Evolutionary conservation across 2,797 vertebrate species (phyloP).

Genomic region (Clarias pachynema): DNA sequence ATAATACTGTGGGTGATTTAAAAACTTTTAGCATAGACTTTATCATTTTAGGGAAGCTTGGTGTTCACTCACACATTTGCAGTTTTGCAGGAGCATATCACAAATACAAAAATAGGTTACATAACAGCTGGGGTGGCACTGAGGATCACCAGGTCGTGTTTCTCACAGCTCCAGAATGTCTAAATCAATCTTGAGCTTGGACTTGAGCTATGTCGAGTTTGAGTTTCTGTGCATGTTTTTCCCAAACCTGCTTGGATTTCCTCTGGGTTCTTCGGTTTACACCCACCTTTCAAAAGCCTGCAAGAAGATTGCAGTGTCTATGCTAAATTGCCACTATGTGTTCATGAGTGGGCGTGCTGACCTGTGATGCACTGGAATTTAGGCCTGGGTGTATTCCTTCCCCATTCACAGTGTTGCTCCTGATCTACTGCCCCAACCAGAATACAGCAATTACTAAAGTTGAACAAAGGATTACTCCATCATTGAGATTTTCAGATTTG

Average conservation of each 20-base stretch:
- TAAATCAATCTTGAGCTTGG: background rate
- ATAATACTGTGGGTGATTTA: background rate
- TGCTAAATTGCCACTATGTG: background rate
- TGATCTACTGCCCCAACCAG: background rate
- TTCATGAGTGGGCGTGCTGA: background rate
- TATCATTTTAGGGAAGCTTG: background rate
- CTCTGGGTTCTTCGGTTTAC: background rate
- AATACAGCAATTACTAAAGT: background rate
- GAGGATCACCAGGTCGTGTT: background rate
- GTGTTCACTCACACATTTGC: background rate
- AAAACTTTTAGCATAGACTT: background rate
- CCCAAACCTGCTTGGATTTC: background rate
- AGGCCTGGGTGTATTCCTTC: background rate
- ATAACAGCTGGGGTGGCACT: background rate
- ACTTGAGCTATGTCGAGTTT: background rate
- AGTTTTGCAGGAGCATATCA: background rate
- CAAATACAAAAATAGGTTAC: background rate
- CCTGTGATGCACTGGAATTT: background rate
- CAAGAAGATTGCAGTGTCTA: background rate
- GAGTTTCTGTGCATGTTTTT: background rate
- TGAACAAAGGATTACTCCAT: background rate
- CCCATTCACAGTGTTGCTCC: background rate
- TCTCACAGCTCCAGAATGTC: background rate
- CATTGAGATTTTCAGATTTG: background rate
- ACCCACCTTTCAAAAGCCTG: background rate